phyloP scores from a whole-genome alignment of 2,888 invertebrate genomes.

The Ichneumoninae sp. region DNA sequence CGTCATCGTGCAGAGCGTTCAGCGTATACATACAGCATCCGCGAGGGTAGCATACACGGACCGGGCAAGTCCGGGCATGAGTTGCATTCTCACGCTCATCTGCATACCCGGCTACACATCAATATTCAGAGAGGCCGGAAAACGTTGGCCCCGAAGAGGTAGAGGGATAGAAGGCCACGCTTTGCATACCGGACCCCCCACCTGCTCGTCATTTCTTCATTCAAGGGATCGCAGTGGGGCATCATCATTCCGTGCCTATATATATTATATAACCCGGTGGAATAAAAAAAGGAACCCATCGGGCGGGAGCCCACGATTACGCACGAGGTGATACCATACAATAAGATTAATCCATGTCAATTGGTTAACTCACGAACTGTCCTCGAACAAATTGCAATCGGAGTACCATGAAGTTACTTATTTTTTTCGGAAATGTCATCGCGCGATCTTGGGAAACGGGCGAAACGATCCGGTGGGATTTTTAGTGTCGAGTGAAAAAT shows the following conservation, averaged over 20 bases:
- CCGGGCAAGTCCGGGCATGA: slow-evolving; percentile 73
- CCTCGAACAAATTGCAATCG: neutral
- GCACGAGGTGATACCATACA: neutral
- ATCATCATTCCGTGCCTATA: slow-evolving; percentile 68
- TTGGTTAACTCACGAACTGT: neutral
- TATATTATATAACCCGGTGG: slow-evolving; percentile 25
- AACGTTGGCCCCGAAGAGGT: slow-evolving; percentile 72
- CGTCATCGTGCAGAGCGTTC: slow-evolving; percentile 70
- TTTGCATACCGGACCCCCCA: slow-evolving; percentile 82
- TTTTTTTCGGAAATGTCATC: neutral
- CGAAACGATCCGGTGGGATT: neutral
- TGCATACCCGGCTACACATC: slow-evolving; percentile 82
- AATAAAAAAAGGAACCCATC: slow-evolving; percentile 33
- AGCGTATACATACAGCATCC: slow-evolving; percentile 68
- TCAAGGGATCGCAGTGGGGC: slow-evolving; percentile 76
- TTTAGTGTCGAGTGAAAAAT: neutral
- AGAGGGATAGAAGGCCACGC: slow-evolving; percentile 71
- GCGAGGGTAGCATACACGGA: slow-evolving; percentile 55
- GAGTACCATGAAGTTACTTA: neutral
- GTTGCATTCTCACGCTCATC: slow-evolving; percentile 83
- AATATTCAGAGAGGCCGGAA: slow-evolving; percentile 81
- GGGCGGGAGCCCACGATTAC: slow-evolving; percentile 47
- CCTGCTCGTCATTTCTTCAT: slow-evolving; percentile 78
- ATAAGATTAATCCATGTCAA: slow-evolving; percentile 12
- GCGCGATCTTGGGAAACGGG: neutral